phyloP scores from a whole-genome alignment of 2,797 vertebrate species.

The Acanthiza pusilla region DNA sequence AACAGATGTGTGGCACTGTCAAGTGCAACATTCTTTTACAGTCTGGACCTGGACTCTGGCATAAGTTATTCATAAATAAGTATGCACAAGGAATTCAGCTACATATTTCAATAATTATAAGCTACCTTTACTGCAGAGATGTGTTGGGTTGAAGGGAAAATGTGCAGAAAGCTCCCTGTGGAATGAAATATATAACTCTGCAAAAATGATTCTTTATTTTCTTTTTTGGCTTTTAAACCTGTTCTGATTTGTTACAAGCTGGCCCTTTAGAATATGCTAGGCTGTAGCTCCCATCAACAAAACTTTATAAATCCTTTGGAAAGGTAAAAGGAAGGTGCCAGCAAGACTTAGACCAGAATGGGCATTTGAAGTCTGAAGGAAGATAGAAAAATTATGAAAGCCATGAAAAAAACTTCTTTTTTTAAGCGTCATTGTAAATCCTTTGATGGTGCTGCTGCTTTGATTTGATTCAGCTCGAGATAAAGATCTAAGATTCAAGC shows the following conservation, averaged over 20 bases:
- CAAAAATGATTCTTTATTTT: background rate
- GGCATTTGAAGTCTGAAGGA: background rate
- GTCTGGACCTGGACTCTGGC: background rate
- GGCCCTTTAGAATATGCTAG: background rate
- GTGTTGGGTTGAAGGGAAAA: background rate
- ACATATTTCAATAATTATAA: background rate
- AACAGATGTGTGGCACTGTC: background rate
- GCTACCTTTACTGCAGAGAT: background rate
- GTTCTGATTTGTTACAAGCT: background rate
- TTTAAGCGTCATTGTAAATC: background rate
- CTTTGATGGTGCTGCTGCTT: background rate
- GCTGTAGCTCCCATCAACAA: background rate
- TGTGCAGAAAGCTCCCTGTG: background rate
- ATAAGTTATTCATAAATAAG: background rate
- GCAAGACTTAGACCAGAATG: background rate
- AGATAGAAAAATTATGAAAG: background rate
- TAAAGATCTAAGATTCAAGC: background rate
- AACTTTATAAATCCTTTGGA: background rate
- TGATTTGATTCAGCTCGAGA: background rate
- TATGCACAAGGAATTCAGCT: background rate
- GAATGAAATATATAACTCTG: background rate
- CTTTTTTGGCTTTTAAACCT: background rate
- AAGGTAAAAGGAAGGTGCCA: background rate
- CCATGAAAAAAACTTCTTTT: background rate
- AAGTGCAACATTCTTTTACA: background rate